These are phyloP conservation scores for Tolmerus cingulatus DNA, from an alignment of 2,888 invertebrate species.

Conservation along the genomic window DNA sequence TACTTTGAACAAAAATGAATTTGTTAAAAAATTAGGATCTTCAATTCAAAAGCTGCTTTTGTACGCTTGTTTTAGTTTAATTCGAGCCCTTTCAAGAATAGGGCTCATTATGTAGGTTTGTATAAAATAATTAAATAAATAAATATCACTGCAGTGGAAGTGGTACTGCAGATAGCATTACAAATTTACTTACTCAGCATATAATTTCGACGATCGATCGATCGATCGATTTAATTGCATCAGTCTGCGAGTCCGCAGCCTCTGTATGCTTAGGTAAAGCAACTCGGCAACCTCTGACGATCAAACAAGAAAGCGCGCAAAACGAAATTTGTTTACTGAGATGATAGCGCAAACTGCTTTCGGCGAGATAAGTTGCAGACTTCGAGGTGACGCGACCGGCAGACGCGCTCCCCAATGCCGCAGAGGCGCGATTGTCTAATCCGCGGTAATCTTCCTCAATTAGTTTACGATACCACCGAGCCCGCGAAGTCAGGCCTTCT, in stretches of 20 bases:
- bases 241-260: not conserved
- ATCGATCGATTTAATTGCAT: not conserved
- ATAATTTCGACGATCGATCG: not conserved
- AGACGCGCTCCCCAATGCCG: not conserved
- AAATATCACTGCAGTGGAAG: not conserved
- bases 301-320: not conserved
- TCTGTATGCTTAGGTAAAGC: not conserved
- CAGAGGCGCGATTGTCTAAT: not conserved
- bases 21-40: too few species aligned
- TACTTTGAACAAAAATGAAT: too few species aligned
- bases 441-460: not conserved
- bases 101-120: too few species aligned
- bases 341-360: not conserved
- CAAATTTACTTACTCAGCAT: not conserved
- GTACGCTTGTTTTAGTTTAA: not conserved
- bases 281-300: not conserved
- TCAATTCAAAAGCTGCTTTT: too few species aligned
- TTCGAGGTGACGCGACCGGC: not conserved
- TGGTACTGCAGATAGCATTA: not conserved
- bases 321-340: not conserved
- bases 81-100: too few species aligned
- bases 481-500: not conserved
- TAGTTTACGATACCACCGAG: not conserved
- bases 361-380: not conserved
- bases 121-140: too few species aligned